Evolutionary conservation across 1,140 invertebrate genomes (phyloP).

Genomic region (Aphelenchoides fujianensis): DNA sequence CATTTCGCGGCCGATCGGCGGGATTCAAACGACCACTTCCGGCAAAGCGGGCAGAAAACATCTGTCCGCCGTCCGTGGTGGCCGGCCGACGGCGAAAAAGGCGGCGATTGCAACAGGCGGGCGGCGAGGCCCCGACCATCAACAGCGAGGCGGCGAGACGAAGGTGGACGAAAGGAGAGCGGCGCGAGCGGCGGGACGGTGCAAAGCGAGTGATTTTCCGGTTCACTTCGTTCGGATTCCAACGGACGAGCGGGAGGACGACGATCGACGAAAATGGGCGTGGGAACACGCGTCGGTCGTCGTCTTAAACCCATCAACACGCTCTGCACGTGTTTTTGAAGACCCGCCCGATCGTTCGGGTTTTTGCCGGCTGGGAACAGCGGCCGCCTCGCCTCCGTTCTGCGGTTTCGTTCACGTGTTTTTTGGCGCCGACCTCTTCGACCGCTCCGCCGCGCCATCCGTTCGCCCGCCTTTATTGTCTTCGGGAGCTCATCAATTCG

Average conservation of each 20-base stretch:
- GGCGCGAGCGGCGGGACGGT: background rate
- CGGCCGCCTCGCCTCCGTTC: background rate
- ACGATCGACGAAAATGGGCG: too few relatives aligned
- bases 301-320: too few relatives aligned
- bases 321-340: too few relatives aligned
- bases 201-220: background rate
- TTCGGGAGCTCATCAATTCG: background rate
- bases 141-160: too few relatives aligned
- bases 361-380: background rate
- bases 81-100: too few relatives aligned
- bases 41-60: background rate
- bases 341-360: background rate
- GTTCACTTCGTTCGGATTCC: background rate
- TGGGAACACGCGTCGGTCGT: too few relatives aligned
- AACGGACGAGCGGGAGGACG: background rate
- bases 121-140: too few relatives aligned
- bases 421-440: too few relatives aligned
- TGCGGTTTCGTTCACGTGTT: too few relatives aligned
- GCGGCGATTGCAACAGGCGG: too few relatives aligned
- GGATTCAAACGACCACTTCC: background rate
- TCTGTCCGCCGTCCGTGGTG: background rate
- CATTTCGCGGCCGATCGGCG: too few relatives aligned
- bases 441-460: background rate
- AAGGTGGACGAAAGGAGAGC: background rate
- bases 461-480: background rate